Base-by-base conservation (phyloP, 1,140 invertebrate genomes). In the Oedothorax gibbosus region DNA sequence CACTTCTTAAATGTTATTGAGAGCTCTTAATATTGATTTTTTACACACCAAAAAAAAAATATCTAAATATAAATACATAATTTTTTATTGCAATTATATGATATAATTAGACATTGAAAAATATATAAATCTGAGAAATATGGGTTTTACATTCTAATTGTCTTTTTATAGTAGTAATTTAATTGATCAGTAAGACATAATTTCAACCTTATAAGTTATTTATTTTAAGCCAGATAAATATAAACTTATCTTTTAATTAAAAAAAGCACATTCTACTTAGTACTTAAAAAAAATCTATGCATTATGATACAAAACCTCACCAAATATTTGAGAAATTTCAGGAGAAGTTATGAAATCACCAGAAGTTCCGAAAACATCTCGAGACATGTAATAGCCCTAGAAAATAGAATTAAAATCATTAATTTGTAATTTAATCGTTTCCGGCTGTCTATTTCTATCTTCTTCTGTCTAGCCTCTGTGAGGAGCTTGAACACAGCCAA, bases 321-420 rank as follows among this genome's bases (percentile, higher is more conserved):
- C 97, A 93, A 99, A 99, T 87, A 99, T 93, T 90, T 98, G 97
- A 87, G 93, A 94, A 71, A 99, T 95, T 93, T 99, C 98, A 21
- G 98, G 98, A 8, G 97, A 98, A 20, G 98, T 99, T 86, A 95
- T 95, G 88, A 99, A 99, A 90, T 99, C 98, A 14, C 98, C 98
- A 60, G 92, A 89, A 54, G 92, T 90, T 0, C 98, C 97, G 91
- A 99, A 96, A 7, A 97, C 94, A 92, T 99, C 94, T 88, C 92
- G 93, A 69, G 92, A 92, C 92, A 95, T 96, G 87, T 97, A 97
- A 91, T 98, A 98, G 68, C 97, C 97, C 88, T 93, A 49, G 51
- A 18, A 11, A 54, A 71, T 15, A 71, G 54, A 54, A 21, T 20
- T 20, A 21, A 35, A 35, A 35, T 35, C 35, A n/a, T n/a, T n/a